Conservation (phyloP, 2,888 invertebrate genomes). For the Yponomeuta malinellus region DNA sequence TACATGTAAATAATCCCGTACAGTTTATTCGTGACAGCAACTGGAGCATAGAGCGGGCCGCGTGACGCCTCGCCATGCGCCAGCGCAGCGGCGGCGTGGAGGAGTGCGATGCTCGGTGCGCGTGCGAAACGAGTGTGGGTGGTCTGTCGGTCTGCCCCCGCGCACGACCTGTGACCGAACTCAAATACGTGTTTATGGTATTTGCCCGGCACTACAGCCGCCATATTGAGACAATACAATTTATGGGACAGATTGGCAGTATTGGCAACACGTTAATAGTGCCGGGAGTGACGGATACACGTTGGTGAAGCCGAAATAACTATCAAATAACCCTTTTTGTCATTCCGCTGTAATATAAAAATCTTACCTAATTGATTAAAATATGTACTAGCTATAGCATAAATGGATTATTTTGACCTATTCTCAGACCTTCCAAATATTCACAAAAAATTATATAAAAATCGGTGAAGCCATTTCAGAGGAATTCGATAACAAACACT, state of each 20-base stretch:
- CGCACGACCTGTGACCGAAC: constrained; percentile 29
- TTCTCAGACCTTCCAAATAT: too few species aligned
- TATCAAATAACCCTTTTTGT: too few species aligned
- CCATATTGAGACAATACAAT: background rate
- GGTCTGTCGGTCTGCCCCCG: constrained; percentile 33
- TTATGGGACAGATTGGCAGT: background rate
- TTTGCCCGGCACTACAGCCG: background rate
- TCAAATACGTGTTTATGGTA: constrained; percentile 10
- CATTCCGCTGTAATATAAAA: too few species aligned
- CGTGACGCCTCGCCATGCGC: constrained; percentile 3
- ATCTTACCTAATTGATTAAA: too few species aligned
- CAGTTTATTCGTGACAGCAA: constrained; percentile 14
- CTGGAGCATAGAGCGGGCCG: constrained; percentile 6
- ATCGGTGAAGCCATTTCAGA: too few species aligned
- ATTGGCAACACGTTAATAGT: too few species aligned
- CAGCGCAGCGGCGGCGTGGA: background rate
- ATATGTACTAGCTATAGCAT: too few species aligned
- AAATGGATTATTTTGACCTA: too few species aligned
- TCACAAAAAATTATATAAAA: too few species aligned
- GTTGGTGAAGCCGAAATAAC: too few species aligned
- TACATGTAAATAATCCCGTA: constrained; percentile 1
- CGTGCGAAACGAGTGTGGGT: constrained; percentile 30
- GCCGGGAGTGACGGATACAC: too few species aligned
- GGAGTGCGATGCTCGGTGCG: background rate
- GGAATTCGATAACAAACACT: too few species aligned